A percentile compares a stretch with the other conserved stretches of the same genome.
Evolutionary conservation across 2,113 vertebrate genomes (phyloP).

Genomic region (Pomatostomus ruficeps): DNA sequence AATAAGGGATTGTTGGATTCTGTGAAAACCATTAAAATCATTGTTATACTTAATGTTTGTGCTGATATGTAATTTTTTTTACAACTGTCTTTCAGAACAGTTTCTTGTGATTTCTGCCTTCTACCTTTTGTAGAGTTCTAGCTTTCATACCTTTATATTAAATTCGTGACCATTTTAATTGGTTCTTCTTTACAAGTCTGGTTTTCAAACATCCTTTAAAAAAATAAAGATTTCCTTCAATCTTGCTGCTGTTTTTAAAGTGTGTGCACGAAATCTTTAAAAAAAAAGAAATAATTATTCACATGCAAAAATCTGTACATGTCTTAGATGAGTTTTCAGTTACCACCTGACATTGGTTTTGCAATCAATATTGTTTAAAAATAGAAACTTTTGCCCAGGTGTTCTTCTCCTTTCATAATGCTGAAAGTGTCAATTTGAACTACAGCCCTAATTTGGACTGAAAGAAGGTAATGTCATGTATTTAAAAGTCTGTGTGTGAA

Average conservation of each 20-base stretch:
- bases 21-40: neutral
- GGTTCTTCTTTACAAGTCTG: neutral
- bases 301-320: neutral
- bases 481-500: neutral
- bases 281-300: neutral
- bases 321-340: neutral
- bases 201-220: neutral
- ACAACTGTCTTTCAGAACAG: neutral
- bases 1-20: neutral
- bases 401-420: neutral
- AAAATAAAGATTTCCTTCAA: neutral
- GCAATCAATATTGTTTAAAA: neutral
- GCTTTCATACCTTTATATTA: neutral
- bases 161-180: neutral
- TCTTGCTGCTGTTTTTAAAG: neutral
- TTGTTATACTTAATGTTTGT: neutral
- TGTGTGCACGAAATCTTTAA: neutral
- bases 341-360: neutral
- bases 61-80: neutral
- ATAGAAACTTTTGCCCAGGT: neutral
- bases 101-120: neutral
- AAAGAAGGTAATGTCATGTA: neutral
- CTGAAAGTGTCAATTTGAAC: neutral
- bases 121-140: neutral
- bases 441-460: neutral